Percentiles rank a stretch among this genome's conserved stretches.
Conservation (phyloP, 2,797 vertebrate species). For the Phrynocephalus guinanensis region DNA sequence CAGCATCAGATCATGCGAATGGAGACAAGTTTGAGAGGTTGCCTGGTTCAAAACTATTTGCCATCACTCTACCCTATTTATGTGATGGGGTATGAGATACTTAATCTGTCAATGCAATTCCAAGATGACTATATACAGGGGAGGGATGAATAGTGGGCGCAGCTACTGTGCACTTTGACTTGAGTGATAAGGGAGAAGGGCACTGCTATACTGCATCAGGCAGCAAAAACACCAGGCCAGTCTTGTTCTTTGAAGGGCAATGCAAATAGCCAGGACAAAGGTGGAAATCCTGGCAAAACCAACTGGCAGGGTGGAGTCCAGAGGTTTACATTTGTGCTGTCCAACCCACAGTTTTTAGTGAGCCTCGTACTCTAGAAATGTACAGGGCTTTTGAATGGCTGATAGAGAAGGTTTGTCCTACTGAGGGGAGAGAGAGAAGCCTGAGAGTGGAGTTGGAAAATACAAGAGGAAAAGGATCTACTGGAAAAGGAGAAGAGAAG, state of each 20-base stretch:
- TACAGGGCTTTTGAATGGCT: neutral
- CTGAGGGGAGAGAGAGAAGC: too few species aligned
- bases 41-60: neutral
- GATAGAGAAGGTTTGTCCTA: too few species aligned
- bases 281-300: neutral
- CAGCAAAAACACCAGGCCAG: too few species aligned
- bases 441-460: too few species aligned
- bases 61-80: neutral
- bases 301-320: neutral
- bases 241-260: neutral
- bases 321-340: neutral
- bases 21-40: neutral
- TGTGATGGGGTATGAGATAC: neutral
- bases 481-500: too few species aligned
- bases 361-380: neutral
- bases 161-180: neutral
- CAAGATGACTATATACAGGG: neutral
- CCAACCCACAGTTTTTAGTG: neutral
- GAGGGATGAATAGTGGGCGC: neutral
- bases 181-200: neutral
- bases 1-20: neutral
- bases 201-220: neutral
- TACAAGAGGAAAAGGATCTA: too few species aligned
- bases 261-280: too few species aligned
- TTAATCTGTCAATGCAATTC: neutral